Percentiles rank a stretch among this genome's conserved stretches.
phyloP scores from a whole-genome alignment of 1,140 invertebrate genomes.

The Aethina tumida region DNA sequence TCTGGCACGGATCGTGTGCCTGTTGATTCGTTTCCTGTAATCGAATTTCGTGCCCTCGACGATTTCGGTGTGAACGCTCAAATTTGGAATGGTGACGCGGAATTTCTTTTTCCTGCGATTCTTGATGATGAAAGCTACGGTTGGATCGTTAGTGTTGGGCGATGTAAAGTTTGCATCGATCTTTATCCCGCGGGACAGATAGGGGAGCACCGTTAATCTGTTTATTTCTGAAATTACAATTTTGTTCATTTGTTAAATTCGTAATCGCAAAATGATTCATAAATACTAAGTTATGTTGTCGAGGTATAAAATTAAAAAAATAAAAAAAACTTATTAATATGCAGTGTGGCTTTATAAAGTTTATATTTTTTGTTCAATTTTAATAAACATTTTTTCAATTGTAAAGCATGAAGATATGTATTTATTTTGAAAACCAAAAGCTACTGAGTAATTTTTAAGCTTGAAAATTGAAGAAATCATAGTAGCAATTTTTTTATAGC shows the following conservation, averaged over 20 bases:
- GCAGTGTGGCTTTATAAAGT: too few species aligned
- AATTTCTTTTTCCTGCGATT: slow-evolving; percentile 33
- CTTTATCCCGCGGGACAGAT: slow-evolving; percentile 26
- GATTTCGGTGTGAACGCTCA: slow-evolving; percentile 30
- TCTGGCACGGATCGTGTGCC: slow-evolving; percentile 41
- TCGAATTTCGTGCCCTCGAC: slow-evolving; percentile 45
- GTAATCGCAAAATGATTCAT: too few species aligned
- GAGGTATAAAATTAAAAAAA: slow-evolving; percentile 1
- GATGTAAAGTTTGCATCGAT: slow-evolving; percentile 23
- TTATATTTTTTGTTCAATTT: slow-evolving; percentile 2
- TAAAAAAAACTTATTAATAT: slow-evolving; percentile 1
- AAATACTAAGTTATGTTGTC: background rate
- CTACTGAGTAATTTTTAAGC: background rate
- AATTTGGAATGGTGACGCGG: slow-evolving; percentile 30
- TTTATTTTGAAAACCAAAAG: background rate
- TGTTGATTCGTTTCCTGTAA: slow-evolving; percentile 37
- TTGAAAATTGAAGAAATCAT: too few species aligned
- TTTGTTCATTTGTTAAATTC: too few species aligned
- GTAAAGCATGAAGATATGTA: background rate
- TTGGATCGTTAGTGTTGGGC: slow-evolving; percentile 10
- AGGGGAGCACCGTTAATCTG: slow-evolving; percentile 40
- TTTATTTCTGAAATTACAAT: slow-evolving; percentile 41
- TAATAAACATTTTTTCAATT: background rate
- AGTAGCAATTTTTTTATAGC: too few species aligned
- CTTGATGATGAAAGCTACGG: slow-evolving; percentile 34